A percentile compares a stretch with the other conserved stretches of the same genome.
Conservation (phyloP, 2,797 vertebrate genomes). For the Alfaro cultratus region DNA sequence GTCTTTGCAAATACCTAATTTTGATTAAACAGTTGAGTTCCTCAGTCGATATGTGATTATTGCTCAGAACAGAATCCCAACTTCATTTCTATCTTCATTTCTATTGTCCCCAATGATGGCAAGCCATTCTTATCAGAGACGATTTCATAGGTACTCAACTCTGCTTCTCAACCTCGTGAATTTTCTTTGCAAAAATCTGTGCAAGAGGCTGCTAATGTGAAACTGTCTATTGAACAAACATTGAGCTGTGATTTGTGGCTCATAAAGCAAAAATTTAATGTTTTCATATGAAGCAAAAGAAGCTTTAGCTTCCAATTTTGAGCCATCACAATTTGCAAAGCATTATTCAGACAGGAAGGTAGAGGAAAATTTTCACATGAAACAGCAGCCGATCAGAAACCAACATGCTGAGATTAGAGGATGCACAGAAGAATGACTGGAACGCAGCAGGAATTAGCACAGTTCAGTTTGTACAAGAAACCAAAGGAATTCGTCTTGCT, state of each 20-base stretch:
- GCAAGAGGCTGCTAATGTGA: neutral
- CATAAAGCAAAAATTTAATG: conserved; percentile 15
- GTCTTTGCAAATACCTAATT: neutral
- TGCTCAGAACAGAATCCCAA: too few relatives aligned
- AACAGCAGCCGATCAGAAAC: neutral
- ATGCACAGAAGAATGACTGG: neutral
- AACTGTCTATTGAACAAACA: neutral
- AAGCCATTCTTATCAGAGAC: too few relatives aligned
- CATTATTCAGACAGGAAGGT: neutral
- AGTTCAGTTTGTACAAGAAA: neutral
- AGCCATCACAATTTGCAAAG: neutral
- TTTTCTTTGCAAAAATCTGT: neutral
- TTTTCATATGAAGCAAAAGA: conserved; percentile 8
- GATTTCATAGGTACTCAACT: too few relatives aligned
- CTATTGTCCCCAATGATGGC: too few relatives aligned
- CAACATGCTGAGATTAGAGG: conserved; percentile 11
- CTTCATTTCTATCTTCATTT: too few relatives aligned
- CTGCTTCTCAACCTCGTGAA: neutral
- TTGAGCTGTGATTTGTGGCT: neutral
- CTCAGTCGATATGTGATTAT: neutral
- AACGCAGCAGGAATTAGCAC: neutral
- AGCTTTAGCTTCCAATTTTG: conserved; percentile 8
- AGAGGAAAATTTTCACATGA: conserved; percentile 3
- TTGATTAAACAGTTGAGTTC: neutral
- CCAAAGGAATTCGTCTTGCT: neutral